phyloP scores from a whole-genome alignment of 2,888 invertebrate species.

The Fragum sueziense region DNA sequence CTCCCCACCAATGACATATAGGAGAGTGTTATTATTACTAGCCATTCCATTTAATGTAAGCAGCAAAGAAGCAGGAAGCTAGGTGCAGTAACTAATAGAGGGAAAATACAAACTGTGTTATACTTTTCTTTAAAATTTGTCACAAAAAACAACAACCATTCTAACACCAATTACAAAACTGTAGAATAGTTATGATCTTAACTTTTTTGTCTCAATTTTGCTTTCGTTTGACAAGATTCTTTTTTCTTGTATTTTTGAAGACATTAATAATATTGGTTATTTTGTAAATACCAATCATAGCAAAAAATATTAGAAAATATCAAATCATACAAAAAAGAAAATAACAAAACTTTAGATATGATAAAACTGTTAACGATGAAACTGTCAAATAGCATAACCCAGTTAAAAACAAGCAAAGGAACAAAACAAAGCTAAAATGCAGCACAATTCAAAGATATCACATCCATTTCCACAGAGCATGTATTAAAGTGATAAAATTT shows the following conservation, averaged over 20 bases:
- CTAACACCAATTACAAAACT: constrained; percentile 14
- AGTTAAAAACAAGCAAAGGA: constrained; percentile 7
- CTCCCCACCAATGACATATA: neutral
- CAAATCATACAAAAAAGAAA: neutral
- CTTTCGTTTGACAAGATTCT: neutral
- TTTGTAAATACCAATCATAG: neutral
- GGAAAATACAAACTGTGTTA: constrained; percentile 13
- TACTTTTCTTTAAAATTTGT: constrained; percentile 11
- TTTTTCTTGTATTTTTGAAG: neutral
- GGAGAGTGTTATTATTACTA: neutral
- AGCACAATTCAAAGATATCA: too few species aligned
- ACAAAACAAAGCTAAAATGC: constrained; percentile 17
- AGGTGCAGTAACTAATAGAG: constrained; percentile 9
- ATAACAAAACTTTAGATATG: neutral
- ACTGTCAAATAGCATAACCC: constrained; percentile 22
- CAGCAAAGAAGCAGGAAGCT: constrained; percentile 16
- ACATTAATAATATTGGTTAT: neutral
- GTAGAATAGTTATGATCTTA: neutral
- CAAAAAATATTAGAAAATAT: neutral
- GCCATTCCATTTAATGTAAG: constrained; percentile 3
- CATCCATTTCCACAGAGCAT: too few species aligned
- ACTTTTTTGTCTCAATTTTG: too few species aligned
- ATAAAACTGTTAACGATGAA: constrained; percentile 16
- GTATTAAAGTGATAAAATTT: too few species aligned
- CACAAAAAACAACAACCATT: neutral